These are phyloP conservation scores for Etheostoma spectabile DNA, from an alignment of 2,113 vertebrate genomes.

Conservation along the genomic window DNA sequence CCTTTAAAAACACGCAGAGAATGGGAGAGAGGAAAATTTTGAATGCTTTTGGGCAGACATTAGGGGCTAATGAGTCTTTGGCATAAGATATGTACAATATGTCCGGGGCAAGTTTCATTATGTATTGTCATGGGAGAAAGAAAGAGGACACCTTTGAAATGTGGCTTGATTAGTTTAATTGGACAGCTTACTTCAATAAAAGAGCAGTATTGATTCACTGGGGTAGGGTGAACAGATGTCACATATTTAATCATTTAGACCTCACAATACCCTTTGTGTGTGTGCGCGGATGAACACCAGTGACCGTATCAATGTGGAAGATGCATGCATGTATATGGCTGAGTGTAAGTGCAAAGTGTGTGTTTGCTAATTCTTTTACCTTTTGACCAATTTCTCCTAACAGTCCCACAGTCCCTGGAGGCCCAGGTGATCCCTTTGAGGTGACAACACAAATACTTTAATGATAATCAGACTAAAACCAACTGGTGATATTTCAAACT, in stretches of 20 bases:
- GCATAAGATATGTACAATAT: constrained; percentile 19
- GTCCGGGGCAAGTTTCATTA: constrained; percentile 20
- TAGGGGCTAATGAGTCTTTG: constrained; percentile 20
- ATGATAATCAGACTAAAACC: constrained; percentile 1
- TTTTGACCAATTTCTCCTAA: constrained; percentile 92
- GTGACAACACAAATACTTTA: constrained; percentile 54
- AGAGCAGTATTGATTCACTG: constrained; percentile 42
- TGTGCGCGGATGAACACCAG: constrained; percentile 1
- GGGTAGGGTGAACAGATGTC: constrained; percentile 46
- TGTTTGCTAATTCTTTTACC: constrained; percentile 78
- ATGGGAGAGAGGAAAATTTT: constrained; percentile 2
- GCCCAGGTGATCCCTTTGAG: constrained; percentile 90
- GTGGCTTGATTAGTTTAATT: constrained; percentile 33
- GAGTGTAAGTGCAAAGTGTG: background rate
- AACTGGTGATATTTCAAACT: background rate
- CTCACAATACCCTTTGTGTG: constrained; percentile 25
- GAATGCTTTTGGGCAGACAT: constrained; percentile 11
- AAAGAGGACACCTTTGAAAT: constrained; percentile 15
- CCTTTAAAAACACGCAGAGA: constrained; percentile 77
- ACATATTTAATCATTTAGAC: constrained; percentile 50
- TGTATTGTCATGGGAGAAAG: background rate
- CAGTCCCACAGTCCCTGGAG: constrained; percentile 88
- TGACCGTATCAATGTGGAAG: background rate
- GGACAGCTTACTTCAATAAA: constrained; percentile 42
- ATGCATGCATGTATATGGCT: background rate